A percentile compares a stretch with the other conserved stretches of the same genome.
phyloP scores from a whole-genome alignment of 1,140 invertebrate species.

The Melanaphis sacchari region DNA sequence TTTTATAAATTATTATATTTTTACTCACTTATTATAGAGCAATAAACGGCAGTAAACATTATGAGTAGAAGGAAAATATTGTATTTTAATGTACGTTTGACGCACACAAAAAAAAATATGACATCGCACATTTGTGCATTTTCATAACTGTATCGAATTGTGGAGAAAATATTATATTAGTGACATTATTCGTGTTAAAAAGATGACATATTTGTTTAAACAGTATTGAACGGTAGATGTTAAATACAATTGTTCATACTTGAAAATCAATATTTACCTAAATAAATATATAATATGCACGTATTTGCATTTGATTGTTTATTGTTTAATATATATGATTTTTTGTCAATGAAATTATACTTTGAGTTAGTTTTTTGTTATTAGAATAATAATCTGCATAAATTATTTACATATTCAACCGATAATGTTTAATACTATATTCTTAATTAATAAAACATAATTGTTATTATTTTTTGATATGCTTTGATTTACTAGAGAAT shows the following conservation, averaged over 20 bases:
- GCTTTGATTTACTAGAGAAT: too few species aligned
- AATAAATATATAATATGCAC: not conserved
- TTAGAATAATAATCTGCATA: not conserved
- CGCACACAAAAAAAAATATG: not conserved
- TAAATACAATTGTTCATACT: conserved; percentile 38
- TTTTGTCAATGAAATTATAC: not conserved
- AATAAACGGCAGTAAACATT: not conserved
- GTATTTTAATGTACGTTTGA: not conserved
- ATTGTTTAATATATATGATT: not conserved
- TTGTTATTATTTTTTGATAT: too few species aligned
- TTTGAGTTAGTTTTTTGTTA: not conserved
- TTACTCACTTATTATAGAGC: conserved; percentile 14
- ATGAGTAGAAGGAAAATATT: not conserved
- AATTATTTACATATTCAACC: not conserved
- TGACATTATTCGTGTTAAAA: not conserved
- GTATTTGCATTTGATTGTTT: not conserved
- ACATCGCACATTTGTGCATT: not conserved
- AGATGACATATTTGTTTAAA: not conserved
- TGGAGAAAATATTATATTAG: not conserved
- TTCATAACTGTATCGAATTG: not conserved
- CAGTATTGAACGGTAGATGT: not conserved
- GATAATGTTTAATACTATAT: not conserved
- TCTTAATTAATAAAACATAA: not conserved
- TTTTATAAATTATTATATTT: not conserved
- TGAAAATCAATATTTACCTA: not conserved